Evolutionary conservation across 2,797 vertebrate genomes (phyloP).

Genomic region (Sebastes cheni): DNA sequence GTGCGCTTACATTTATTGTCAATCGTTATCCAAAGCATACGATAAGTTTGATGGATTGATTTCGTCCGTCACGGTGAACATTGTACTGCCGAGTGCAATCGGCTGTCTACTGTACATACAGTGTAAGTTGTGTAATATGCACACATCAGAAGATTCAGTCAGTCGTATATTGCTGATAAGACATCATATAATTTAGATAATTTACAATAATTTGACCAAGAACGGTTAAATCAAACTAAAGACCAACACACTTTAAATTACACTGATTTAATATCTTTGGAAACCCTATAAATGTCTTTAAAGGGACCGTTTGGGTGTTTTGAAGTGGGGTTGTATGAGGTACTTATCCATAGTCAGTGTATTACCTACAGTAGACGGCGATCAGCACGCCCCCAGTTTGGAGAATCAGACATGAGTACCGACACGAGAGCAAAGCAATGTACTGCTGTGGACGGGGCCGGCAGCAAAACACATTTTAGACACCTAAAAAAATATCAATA

Average conservation of each 20-base stretch:
- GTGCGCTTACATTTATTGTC: neutral
- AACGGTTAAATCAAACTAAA: neutral
- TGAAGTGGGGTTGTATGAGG: too few relatives aligned
- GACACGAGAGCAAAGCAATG: too few relatives aligned
- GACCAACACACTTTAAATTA: neutral
- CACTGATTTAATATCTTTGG: neutral
- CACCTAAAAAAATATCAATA: too few relatives aligned
- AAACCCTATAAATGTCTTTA: neutral
- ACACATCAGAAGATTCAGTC: neutral
- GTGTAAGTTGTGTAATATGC: neutral
- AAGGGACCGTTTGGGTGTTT: too few relatives aligned
- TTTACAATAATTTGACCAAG: neutral
- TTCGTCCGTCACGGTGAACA: neutral
- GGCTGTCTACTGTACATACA: neutral
- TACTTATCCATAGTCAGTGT: too few relatives aligned
- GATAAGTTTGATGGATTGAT: neutral
- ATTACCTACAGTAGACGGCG: too few relatives aligned
- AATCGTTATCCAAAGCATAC: neutral
- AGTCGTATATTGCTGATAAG: neutral
- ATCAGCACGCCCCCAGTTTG: too few relatives aligned
- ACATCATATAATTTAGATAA: neutral
- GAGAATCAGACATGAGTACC: too few relatives aligned
- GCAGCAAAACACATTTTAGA: too few relatives aligned
- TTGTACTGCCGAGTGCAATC: neutral
- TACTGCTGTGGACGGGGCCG: too few relatives aligned